Conservation (phyloP, 2,797 vertebrate species). For the Mormyrus proboscirostris region DNA sequence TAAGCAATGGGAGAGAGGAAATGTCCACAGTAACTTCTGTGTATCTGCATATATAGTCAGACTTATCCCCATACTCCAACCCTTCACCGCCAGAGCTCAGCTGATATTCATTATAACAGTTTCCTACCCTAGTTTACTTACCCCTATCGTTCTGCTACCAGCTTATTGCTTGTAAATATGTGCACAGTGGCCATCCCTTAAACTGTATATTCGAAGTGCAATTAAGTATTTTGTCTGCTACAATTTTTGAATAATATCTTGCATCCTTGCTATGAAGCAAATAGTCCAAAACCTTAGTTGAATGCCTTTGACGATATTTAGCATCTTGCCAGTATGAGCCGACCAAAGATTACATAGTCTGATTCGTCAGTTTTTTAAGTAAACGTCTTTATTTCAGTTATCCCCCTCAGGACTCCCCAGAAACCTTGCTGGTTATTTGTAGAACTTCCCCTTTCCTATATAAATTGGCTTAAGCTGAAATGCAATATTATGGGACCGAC, state of each 20-base stretch:
- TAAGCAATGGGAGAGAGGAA: background rate
- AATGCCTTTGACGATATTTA: background rate
- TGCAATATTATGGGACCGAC: background rate
- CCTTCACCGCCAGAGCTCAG: background rate
- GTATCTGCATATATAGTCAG: background rate
- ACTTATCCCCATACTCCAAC: background rate
- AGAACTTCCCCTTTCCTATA: background rate
- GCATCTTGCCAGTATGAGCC: background rate
- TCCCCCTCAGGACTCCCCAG: background rate
- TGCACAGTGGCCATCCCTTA: background rate
- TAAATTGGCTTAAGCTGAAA: background rate
- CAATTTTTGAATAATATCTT: background rate
- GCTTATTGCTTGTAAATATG: background rate
- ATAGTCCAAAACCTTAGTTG: background rate
- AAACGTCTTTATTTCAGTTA: background rate
- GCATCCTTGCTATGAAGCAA: background rate
- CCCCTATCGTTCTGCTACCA: background rate
- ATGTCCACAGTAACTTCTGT: background rate
- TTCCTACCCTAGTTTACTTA: background rate
- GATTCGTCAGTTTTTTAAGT: background rate
- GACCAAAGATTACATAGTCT: background rate
- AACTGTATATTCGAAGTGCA: background rate
- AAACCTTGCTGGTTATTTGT: background rate
- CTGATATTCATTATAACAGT: background rate
- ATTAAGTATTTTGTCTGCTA: background rate